Evolutionary conservation across 2,113 vertebrate species (phyloP).

Genomic region (Ceyx margarethae): DNA sequence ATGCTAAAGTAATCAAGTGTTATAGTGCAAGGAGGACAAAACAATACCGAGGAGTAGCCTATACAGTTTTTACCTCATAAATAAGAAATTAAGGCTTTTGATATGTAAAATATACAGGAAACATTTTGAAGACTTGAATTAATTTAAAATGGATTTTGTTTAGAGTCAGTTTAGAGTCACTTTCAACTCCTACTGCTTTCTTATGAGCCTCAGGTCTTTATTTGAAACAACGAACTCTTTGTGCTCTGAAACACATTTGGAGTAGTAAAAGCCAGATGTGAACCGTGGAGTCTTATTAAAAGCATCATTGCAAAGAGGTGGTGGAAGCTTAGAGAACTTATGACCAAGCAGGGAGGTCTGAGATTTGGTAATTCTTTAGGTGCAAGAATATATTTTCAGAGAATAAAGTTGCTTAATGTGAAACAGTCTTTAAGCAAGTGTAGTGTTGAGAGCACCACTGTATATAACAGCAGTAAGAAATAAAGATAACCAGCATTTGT

Average conservation of each 20-base stretch:
- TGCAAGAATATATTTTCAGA: not conserved
- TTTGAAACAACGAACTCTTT: conserved; percentile 72
- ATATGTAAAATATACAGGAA: conserved; percentile 49
- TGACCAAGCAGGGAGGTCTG: conserved; percentile 62
- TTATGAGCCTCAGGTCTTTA: conserved; percentile 60
- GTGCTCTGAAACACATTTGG: conserved; percentile 56
- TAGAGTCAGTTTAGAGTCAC: conserved; percentile 69
- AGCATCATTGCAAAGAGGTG: conserved; percentile 52
- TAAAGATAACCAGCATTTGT: not conserved
- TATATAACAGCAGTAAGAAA: not conserved
- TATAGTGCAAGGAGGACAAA: not conserved
- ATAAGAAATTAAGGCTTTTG: conserved; percentile 57
- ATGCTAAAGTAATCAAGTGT: not conserved
- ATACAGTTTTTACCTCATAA: not conserved
- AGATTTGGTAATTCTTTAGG: conserved; percentile 23
- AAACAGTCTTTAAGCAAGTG: not conserved
- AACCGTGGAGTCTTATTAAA: conserved; percentile 66
- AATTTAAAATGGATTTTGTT: conserved; percentile 72
- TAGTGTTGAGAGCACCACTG: not conserved
- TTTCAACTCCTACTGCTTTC: conserved; percentile 53
- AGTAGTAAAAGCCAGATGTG: conserved; percentile 70
- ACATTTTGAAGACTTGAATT: conserved; percentile 48
- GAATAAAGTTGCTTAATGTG: not conserved
- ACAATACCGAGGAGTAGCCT: not conserved
- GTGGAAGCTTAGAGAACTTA: conserved; percentile 67